A percentile compares a stretch with the other conserved stretches of the same genome.
Conservation (phyloP, 2,113 vertebrate genomes). For the Toxostoma redivivum region DNA sequence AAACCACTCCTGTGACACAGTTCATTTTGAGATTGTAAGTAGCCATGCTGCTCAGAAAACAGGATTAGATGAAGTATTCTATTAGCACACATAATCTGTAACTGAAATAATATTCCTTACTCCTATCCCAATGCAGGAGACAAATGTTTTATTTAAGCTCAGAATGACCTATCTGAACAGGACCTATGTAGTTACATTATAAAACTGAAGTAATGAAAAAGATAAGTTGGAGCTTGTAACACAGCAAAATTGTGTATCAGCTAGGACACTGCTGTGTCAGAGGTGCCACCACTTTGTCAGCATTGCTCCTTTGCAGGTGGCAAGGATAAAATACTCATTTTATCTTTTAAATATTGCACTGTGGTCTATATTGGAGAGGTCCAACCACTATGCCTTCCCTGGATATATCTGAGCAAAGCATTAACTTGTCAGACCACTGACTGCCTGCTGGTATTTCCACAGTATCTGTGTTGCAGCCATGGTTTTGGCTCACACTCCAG, state of each 20-base stretch:
- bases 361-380: not conserved
- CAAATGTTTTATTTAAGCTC: not conserved
- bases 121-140: not conserved
- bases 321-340: not conserved
- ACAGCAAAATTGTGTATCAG: not conserved
- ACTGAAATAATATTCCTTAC: slow-evolving; percentile 1
- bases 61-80: slow-evolving; percentile 14
- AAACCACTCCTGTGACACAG: not conserved
- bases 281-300: not conserved
- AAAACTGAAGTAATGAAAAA: not conserved
- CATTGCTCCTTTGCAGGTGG: not conserved
- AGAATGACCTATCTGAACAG: not conserved
- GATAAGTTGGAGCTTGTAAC: not conserved
- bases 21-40: not conserved
- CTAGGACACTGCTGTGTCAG: not conserved
- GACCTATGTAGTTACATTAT: not conserved
- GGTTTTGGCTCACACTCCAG: not conserved
- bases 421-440: not conserved
- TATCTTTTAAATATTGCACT: not conserved
- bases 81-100: not conserved
- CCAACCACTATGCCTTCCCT: not conserved
- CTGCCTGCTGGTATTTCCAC: not conserved
- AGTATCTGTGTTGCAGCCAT: not conserved
- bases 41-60: not conserved
- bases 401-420: not conserved